phyloP scores from a whole-genome alignment of 2,888 invertebrate genomes.

The Parelbella ahira region DNA sequence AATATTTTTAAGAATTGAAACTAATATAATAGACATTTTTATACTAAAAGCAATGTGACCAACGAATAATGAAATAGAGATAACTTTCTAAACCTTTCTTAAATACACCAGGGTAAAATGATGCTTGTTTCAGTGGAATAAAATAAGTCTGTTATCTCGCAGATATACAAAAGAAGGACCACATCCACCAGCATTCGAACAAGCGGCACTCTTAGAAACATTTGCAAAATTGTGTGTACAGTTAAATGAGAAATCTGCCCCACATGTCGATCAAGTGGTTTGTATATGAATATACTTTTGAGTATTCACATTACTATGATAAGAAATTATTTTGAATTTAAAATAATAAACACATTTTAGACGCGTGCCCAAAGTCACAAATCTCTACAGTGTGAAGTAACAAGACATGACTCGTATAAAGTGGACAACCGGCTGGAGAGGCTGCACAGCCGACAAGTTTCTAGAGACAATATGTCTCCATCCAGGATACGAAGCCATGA shows the following conservation, averaged over 20 bases:
- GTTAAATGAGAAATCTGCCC: constrained; percentile 45
- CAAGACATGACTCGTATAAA: constrained; percentile 40
- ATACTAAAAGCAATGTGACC: no score
- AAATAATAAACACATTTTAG: constrained; percentile 46
- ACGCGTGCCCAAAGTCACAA: constrained; percentile 62
- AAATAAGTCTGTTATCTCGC: no score
- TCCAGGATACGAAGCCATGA: constrained; percentile 54
- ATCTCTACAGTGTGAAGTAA: constrained; percentile 63
- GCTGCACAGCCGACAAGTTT: constrained; percentile 39
- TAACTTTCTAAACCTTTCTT: no score
- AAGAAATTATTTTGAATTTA: no score
- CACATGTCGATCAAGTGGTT: constrained; percentile 41
- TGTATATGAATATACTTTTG: no score
- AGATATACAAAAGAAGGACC: constrained; percentile 34
- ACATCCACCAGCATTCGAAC: constrained; percentile 40
- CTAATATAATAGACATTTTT: no score
- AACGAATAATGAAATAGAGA: no score
- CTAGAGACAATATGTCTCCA: constrained; percentile 42
- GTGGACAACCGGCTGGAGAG: constrained; percentile 44
- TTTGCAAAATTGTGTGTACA: constrained; percentile 64
- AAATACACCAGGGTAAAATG: no score
- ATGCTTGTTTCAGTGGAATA: no score
- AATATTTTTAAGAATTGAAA: no score
- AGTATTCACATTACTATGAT: no score
- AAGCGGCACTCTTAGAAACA: constrained; percentile 55